A percentile compares a stretch with the other conserved stretches of the same genome.
phyloP scores from a whole-genome alignment of 2,113 vertebrate species.

The Panurus biarmicus region DNA sequence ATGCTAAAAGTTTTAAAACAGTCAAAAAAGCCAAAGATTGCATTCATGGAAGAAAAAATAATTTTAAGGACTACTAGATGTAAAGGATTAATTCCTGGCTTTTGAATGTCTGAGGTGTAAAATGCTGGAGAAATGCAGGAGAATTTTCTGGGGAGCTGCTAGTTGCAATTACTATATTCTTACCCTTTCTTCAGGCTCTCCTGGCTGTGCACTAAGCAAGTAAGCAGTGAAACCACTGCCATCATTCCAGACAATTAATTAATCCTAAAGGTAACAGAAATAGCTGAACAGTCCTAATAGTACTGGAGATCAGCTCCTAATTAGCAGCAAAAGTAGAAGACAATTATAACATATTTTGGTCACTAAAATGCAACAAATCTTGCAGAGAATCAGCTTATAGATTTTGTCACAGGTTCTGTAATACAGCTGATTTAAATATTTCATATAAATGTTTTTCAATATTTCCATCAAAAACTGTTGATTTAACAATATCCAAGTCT shows the following conservation, averaged over 20 bases:
- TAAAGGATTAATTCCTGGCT: neutral
- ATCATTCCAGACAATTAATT: neutral
- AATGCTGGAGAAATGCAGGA: neutral
- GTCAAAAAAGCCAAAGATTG: neutral
- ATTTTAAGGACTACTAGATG: neutral
- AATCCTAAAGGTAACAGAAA: neutral
- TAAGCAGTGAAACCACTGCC: neutral
- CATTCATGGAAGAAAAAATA: neutral
- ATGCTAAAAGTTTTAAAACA: neutral
- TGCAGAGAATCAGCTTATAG: neutral
- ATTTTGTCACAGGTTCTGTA: neutral
- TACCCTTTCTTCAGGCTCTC: neutral
- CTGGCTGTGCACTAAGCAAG: neutral
- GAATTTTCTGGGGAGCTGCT: neutral
- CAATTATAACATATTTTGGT: neutral
- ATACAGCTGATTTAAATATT: neutral
- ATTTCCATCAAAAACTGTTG: neutral
- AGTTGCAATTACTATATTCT: neutral
- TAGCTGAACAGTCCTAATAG: neutral
- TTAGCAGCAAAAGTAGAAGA: neutral
- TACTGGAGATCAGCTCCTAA: neutral
- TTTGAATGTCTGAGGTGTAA: neutral
- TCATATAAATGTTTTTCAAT: neutral
- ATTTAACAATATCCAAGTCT: neutral
- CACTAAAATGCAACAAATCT: neutral